A percentile compares a stretch with the other conserved stretches of the same genome.
These are phyloP conservation scores for Rhinopomastus cyanomelas DNA, from an alignment of 2,113 vertebrate species.

Conservation along the genomic window DNA sequence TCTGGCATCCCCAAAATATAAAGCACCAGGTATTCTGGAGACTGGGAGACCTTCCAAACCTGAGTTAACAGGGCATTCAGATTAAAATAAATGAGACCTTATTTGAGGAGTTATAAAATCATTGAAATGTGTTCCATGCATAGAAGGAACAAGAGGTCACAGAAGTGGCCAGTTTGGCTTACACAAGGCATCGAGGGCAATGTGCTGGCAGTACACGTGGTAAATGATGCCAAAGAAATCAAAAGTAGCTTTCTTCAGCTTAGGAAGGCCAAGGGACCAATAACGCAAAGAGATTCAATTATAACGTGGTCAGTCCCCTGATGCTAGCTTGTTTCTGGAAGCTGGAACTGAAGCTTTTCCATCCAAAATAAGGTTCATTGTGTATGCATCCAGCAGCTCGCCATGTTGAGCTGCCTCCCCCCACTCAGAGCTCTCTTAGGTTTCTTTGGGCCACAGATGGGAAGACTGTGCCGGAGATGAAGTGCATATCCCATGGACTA, in stretches of 20 bases:
- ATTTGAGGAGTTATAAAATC: constrained; percentile 41
- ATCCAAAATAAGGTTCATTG: background rate
- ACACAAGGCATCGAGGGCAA: constrained; percentile 27
- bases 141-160: constrained; percentile 61
- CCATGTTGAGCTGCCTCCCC: background rate
- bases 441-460: background rate
- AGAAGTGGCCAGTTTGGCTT: constrained; percentile 40
- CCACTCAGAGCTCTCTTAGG: background rate
- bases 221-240: constrained; percentile 45
- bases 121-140: constrained; percentile 25
- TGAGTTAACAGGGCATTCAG: constrained; percentile 23
- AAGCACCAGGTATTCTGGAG: constrained; percentile 35
- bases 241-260: constrained; percentile 28
- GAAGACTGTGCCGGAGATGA: background rate
- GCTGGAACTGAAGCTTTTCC: constrained; percentile 13
- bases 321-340: constrained; percentile 8
- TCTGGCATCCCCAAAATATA: background rate
- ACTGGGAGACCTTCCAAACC: constrained; percentile 32
- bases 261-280: constrained; percentile 43
- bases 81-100: constrained; percentile 50
- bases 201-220: background rate
- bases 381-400: background rate
- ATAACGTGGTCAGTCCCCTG: constrained; percentile 35
- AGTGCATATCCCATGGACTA: background rate
- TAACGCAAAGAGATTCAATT: constrained; percentile 57